These are phyloP conservation scores for Embidobia sp. DNA, from an alignment of 2,888 invertebrate genomes.

Conservation along the genomic window DNA sequence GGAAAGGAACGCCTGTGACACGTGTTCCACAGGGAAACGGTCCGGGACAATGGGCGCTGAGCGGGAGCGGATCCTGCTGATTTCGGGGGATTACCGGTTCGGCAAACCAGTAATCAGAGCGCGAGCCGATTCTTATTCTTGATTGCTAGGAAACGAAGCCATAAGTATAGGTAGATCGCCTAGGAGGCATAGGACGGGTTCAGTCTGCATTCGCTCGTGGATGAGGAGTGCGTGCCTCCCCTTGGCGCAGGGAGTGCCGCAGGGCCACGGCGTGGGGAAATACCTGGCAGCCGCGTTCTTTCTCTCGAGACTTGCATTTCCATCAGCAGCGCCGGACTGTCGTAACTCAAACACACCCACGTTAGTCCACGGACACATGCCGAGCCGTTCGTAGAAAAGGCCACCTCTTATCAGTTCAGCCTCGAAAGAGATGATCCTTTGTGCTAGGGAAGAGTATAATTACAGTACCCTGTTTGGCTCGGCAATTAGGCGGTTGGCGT, in stretches of 20 bases:
- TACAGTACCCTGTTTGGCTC: slow-evolving; percentile 11
- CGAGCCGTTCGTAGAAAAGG: slow-evolving; percentile 36
- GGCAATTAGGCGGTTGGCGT: too few species aligned
- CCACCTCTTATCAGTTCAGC: slow-evolving; percentile 47
- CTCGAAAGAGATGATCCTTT: slow-evolving; percentile 42
- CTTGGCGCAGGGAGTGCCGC: slow-evolving; percentile 55
- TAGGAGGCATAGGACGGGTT: slow-evolving; percentile 48
- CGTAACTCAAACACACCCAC: slow-evolving; percentile 62
- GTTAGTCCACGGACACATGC: slow-evolving; percentile 12
- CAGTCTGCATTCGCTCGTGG: slow-evolving; percentile 15
- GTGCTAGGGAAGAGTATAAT: slow-evolving; percentile 30
- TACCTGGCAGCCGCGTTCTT: slow-evolving; percentile 54
- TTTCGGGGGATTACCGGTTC: slow-evolving; percentile 67
- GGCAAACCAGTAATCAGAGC: slow-evolving; percentile 71
- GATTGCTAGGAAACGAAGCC: slow-evolving; percentile 51
- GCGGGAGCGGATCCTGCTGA: slow-evolving; percentile 66
- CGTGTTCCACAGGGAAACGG: slow-evolving; percentile 24
- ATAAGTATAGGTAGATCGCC: slow-evolving; percentile 55
- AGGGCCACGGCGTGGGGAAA: slow-evolving; percentile 58
- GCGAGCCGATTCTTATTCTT: slow-evolving; percentile 33
- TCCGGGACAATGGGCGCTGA: slow-evolving; percentile 43
- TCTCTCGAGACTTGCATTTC: slow-evolving; percentile 53
- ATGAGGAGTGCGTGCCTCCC: slow-evolving; percentile 49
- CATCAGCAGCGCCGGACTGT: slow-evolving; percentile 50
- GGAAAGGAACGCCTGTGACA: slow-evolving; percentile 13